A percentile compares a stretch with the other conserved stretches of the same genome.
Conservation (phyloP, 2,888 invertebrate genomes). For the Epinotia bilunana region DNA sequence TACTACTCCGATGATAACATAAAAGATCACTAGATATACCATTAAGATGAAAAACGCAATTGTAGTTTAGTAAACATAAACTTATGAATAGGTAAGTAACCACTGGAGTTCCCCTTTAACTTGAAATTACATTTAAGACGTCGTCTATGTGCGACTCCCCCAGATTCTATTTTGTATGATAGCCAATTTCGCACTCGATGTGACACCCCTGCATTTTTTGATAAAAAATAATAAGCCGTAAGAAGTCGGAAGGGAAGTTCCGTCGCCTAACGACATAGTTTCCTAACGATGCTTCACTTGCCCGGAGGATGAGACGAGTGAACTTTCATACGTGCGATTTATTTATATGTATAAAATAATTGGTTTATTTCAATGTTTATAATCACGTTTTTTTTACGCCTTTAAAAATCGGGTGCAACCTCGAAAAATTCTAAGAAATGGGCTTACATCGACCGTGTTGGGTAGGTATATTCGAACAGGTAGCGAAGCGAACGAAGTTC, state of each 20-base stretch:
- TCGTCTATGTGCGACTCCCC: constrained; percentile 15
- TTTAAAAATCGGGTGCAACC: no score
- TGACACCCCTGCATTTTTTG: constrained; percentile 42
- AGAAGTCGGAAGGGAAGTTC: constrained; percentile 31
- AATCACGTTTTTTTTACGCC: no score
- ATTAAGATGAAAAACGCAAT: no score
- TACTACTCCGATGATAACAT: no score
- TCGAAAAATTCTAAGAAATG: no score
- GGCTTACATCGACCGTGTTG: no score
- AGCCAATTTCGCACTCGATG: constrained; percentile 44
- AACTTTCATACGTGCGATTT: neutral
- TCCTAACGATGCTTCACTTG: constrained; percentile 27
- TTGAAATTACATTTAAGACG: neutral
- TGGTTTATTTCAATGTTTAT: neutral
- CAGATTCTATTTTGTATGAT: constrained; percentile 40
- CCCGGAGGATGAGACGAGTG: neutral
- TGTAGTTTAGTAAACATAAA: no score
- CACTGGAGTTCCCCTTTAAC: neutral
- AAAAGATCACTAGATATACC: no score
- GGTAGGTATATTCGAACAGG: no score
- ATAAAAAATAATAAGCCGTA: constrained; percentile 42
- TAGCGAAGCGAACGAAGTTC: no score
- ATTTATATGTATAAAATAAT: neutral
- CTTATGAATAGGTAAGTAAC: neutral
- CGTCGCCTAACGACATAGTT: constrained; percentile 22